Evolutionary conservation across 2,888 invertebrate species (phyloP).

Genomic region (Eristalinus sepulchralis): DNA sequence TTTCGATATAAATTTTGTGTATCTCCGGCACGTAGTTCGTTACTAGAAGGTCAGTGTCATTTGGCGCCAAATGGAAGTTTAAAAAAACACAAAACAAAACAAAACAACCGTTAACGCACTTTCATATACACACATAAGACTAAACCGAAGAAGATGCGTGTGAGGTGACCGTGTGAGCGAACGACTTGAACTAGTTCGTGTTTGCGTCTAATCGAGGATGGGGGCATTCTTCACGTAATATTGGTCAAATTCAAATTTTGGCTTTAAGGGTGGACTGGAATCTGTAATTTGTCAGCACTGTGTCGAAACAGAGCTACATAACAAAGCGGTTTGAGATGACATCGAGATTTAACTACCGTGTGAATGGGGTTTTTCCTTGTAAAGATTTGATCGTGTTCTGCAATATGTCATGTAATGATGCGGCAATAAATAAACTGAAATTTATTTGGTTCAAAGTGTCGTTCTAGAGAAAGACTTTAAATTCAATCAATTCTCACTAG

Average conservation of each 20-base stretch:
- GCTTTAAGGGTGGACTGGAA: neutral
- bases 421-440: too few species aligned
- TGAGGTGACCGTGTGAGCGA: neutral
- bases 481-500: too few species aligned
- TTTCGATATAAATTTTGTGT: neutral
- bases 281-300: neutral
- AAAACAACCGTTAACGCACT: slow-evolving; percentile 4
- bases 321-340: neutral
- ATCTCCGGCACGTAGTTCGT: neutral
- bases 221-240: neutral
- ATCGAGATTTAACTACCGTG: neutral
- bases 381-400: too few species aligned
- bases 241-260: neutral
- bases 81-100: neutral
- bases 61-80: neutral
- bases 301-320: neutral
- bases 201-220: neutral
- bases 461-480: too few species aligned
- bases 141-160: neutral
- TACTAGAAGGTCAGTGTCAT: slow-evolving; percentile 5
- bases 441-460: too few species aligned
- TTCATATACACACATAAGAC: neutral
- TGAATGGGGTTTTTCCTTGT: neutral
- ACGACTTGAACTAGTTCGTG: neutral
- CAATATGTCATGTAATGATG: too few species aligned